Conservation (phyloP, 2,888 invertebrate genomes). For the Ormyrus pomaceus region DNA sequence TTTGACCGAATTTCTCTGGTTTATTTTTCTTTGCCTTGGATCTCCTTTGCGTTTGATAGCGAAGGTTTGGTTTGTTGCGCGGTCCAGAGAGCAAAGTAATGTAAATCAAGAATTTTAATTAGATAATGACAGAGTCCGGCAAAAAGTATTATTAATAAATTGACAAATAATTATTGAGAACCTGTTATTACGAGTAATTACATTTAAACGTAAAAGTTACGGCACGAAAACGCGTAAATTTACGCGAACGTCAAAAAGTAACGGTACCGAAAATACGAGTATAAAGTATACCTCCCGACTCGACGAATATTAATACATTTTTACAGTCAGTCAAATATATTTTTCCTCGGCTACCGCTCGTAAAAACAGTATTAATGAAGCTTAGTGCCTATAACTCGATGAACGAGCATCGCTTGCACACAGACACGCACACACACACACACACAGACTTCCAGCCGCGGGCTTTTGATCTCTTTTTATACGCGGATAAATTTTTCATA, state of each 20-base stretch:
- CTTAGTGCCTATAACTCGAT: neutral
- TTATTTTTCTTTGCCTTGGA: too few relatives aligned
- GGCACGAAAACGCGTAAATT: too few relatives aligned
- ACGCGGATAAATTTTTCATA: slow-evolving; percentile 11
- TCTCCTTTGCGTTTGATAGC: too few relatives aligned
- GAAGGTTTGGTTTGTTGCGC: too few relatives aligned
- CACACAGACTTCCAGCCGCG: neutral
- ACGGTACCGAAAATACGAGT: neutral
- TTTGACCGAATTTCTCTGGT: neutral
- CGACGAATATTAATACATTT: neutral
- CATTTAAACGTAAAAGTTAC: too few relatives aligned
- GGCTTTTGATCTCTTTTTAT: neutral
- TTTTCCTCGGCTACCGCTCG: neutral
- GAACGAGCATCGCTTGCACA: neutral
- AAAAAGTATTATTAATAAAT: too few relatives aligned
- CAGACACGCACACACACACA: too few relatives aligned
- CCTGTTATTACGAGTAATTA: too few relatives aligned
- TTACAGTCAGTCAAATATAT: neutral
- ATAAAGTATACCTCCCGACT: neutral
- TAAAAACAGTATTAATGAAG: neutral
- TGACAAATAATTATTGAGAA: too few relatives aligned
- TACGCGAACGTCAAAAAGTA: neutral
- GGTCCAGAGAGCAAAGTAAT: too few relatives aligned
- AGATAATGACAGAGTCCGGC: too few relatives aligned
- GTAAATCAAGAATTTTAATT: too few relatives aligned